Percentiles rank a stretch among this genome's conserved stretches.
phyloP scores from a whole-genome alignment of 1,140 invertebrate species.

The Helicoverpa zea region DNA sequence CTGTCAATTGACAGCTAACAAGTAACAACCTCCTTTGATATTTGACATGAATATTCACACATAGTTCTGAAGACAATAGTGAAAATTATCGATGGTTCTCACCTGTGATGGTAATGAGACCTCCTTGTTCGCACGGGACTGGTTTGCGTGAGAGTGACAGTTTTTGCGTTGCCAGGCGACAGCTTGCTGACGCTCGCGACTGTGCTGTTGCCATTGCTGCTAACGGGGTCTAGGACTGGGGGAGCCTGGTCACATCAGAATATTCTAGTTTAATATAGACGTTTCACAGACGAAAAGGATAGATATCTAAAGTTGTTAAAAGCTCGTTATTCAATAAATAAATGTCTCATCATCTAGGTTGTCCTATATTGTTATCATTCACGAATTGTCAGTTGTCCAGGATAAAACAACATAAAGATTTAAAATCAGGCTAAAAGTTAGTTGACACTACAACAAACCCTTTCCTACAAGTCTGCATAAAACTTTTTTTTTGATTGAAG shows the following conservation, averaged over 20 bases:
- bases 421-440: too few relatives aligned
- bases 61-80: conserved; percentile 71
- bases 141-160: conserved; percentile 81
- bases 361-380: too few relatives aligned
- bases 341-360: too few relatives aligned
- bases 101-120: conserved; percentile 86
- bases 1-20: not conserved
- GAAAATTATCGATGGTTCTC: conserved; percentile 45
- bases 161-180: conserved; percentile 81
- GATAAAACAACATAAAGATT: too few relatives aligned
- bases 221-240: conserved; percentile 75
- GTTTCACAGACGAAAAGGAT: too few relatives aligned
- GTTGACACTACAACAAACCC: too few relatives aligned
- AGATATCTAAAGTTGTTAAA: too few relatives aligned
- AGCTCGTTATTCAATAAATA: too few relatives aligned
- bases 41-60: conserved; percentile 20
- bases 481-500: too few relatives aligned
- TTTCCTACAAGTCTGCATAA: too few relatives aligned
- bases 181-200: conserved; percentile 80
- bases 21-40: too few relatives aligned
- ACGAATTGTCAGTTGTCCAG: too few relatives aligned
- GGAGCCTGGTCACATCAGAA: conserved; percentile 57
- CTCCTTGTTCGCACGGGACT: conserved; percentile 84
- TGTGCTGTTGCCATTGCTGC: conserved; percentile 81
- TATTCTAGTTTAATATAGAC: not conserved